These are phyloP conservation scores for Pelusios castaneus DNA, from an alignment of 2,113 vertebrate genomes.

Conservation along the genomic window DNA sequence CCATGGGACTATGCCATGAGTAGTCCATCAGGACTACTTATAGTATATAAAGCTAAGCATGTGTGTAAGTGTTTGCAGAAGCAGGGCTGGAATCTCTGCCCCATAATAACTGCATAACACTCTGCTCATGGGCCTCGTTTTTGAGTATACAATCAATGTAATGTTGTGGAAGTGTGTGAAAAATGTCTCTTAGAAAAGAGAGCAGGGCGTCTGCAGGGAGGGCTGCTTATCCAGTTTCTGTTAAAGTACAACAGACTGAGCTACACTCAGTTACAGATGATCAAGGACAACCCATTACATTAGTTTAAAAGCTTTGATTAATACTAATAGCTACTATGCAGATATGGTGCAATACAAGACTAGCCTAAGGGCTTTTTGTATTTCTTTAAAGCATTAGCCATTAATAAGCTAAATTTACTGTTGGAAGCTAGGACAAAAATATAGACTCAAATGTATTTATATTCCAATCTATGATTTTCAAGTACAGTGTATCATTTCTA, in stretches of 20 bases:
- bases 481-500: slow-evolving; percentile 59
- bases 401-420: slow-evolving; percentile 67
- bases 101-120: neutral
- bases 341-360: slow-evolving; percentile 49
- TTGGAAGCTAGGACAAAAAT: slow-evolving; percentile 57
- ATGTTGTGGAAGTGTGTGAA: neutral
- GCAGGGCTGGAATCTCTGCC: neutral
- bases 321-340: slow-evolving; percentile 34
- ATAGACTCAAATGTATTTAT: slow-evolving; percentile 47
- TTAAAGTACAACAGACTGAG: neutral
- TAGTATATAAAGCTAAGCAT: neutral
- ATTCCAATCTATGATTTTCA: slow-evolving; percentile 63
- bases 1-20: neutral
- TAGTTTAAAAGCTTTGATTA: slow-evolving; percentile 60
- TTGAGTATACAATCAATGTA: neutral
- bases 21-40: neutral
- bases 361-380: slow-evolving; percentile 59
- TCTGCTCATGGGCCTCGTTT: neutral
- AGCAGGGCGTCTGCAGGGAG: neutral
- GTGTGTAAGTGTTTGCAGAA: neutral
- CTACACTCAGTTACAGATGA: slow-evolving; percentile 47
- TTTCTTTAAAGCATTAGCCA: slow-evolving; percentile 73
- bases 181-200: slow-evolving; percentile 9
- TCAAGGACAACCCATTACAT: slow-evolving; percentile 52
- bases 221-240: neutral